A percentile compares a stretch with the other conserved stretches of the same genome.
Evolutionary conservation across 2,113 vertebrate species (phyloP).

Genomic region (Phaethon lepturus): DNA sequence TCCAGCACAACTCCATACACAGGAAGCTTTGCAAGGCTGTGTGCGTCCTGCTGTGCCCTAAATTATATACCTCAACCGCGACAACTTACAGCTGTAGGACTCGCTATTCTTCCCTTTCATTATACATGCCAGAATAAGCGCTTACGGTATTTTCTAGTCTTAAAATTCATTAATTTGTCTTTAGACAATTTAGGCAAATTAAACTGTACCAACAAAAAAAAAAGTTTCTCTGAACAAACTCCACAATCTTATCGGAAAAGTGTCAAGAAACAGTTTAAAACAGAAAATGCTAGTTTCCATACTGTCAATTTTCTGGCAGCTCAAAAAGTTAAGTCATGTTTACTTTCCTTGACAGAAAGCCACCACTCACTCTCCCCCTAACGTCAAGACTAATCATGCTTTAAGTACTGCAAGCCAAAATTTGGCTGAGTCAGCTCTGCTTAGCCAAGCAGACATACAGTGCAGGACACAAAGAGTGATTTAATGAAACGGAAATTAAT

Average conservation of each 20-base stretch:
- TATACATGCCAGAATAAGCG: not conserved
- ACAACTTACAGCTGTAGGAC: not conserved
- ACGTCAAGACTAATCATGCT: not conserved
- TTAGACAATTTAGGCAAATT: not conserved
- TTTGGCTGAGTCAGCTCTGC: not conserved
- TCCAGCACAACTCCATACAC: not conserved
- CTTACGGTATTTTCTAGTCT: not conserved
- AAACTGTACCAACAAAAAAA: not conserved
- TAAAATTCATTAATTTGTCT: not conserved
- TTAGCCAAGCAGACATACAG: not conserved
- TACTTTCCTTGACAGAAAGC: not conserved
- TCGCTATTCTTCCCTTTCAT: not conserved
- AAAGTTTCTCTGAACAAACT: not conserved
- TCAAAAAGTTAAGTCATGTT: not conserved
- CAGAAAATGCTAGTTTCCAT: not conserved
- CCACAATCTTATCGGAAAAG: not conserved
- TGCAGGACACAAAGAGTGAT: not conserved
- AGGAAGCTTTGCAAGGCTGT: not conserved
- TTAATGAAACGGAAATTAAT: not conserved
- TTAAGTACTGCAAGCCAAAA: not conserved
- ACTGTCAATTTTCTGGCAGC: not conserved
- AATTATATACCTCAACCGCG: not conserved
- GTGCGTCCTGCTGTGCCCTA: accelerated
- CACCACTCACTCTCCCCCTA: not conserved
- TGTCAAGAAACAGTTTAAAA: not conserved